phyloP scores from a whole-genome alignment of 1,140 invertebrate genomes.

The Homarus americanus region DNA sequence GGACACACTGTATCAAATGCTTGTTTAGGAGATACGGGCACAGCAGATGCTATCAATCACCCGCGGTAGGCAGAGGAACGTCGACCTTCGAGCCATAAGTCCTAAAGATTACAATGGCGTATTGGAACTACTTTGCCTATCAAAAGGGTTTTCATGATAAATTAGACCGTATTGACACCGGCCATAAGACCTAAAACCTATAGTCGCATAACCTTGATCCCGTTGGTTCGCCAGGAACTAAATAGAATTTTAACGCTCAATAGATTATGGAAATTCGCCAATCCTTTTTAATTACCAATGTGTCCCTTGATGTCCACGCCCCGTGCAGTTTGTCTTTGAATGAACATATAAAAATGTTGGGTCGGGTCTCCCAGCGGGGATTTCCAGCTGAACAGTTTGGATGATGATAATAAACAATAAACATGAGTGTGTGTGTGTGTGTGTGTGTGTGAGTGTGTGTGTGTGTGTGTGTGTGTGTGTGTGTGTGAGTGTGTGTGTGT shows the following conservation, averaged over 20 bases:
- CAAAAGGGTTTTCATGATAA: not conserved
- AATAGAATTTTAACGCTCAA: slow-evolving; percentile 50
- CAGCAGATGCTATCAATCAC: slow-evolving; percentile 60
- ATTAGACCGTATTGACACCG: not conserved
- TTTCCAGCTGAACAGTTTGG: not conserved
- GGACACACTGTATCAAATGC: slow-evolving; percentile 66
- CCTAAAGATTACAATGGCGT: not conserved
- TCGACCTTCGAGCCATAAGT: not conserved
- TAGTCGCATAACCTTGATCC: too few relatives aligned
- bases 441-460: too few relatives aligned
- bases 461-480: too few relatives aligned
- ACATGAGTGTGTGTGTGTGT: too few relatives aligned
- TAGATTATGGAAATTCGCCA: slow-evolving; percentile 52
- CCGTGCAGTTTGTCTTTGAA: not conserved
- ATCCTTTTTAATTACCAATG: slow-evolving; percentile 41
- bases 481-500: too few relatives aligned
- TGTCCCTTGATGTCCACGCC: not conserved
- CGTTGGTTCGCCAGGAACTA: slow-evolving; percentile 18
- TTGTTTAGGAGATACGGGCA: slow-evolving; percentile 48
- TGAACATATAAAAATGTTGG: not conserved
- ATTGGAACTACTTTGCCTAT: not conserved
- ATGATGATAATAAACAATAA: not conserved
- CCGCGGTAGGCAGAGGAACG: not conserved
- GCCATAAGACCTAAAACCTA: slow-evolving; percentile 6
- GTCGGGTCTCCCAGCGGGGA: not conserved